Conservation (phyloP, 2,888 invertebrate species). For the Hemicrepidius hirtus region DNA sequence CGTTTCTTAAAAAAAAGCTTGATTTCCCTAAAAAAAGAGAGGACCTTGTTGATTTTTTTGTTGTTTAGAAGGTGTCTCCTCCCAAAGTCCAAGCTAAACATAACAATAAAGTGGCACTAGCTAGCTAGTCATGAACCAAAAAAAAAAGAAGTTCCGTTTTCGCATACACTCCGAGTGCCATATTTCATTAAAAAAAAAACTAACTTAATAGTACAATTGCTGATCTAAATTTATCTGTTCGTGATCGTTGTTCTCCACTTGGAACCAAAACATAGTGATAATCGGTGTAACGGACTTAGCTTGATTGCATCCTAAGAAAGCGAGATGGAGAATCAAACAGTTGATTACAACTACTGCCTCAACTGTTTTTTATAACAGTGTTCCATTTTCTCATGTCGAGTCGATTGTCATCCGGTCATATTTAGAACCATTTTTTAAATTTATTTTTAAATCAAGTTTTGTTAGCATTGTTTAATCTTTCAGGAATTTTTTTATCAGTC, state of each 20-base stretch:
- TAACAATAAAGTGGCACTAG: constrained; percentile 41
- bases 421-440: constrained; percentile 22
- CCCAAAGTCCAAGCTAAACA: constrained; percentile 2
- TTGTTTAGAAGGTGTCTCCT: neutral
- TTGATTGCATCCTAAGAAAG: constrained; percentile 41
- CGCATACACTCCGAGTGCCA: constrained; percentile 42
- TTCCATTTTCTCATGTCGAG: constrained; percentile 59
- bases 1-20: constrained; percentile 28
- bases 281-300: constrained; percentile 41
- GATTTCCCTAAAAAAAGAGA: constrained; percentile 29
- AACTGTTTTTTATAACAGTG: constrained; percentile 63
- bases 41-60: neutral
- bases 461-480: neutral
- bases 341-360: constrained; percentile 55
- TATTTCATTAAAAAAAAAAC: constrained; percentile 39
- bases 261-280: constrained; percentile 46
- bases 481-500: neutral
- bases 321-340: constrained; percentile 53
- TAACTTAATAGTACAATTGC: constrained; percentile 45
- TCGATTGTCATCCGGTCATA: constrained; percentile 36
- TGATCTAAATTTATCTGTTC: constrained; percentile 40
- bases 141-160: constrained; percentile 22
- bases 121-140: constrained; percentile 52
- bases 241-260: constrained; percentile 50
- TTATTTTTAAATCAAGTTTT: neutral